phyloP scores from a whole-genome alignment of 2,113 vertebrate genomes.

The Corythaeola cristata region DNA sequence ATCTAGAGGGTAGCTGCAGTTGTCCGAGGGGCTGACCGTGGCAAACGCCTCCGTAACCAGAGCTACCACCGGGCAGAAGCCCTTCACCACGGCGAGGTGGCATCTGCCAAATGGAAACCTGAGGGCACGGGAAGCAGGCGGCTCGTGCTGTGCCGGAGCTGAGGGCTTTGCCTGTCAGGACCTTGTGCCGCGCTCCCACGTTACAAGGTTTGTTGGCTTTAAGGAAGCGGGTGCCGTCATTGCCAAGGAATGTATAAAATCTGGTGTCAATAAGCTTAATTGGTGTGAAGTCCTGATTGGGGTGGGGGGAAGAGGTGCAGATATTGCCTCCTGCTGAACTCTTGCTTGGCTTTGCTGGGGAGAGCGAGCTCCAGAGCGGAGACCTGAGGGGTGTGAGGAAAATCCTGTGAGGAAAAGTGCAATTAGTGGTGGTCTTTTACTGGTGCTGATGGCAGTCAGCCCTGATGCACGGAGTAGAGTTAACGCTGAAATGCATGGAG shows the following conservation, averaged over 20 bases:
- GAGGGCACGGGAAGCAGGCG: background rate
- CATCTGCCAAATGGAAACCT: background rate
- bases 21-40: background rate
- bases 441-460: background rate
- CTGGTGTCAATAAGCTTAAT: slow-evolving; percentile 44
- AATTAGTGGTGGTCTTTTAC: background rate
- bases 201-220: background rate
- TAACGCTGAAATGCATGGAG: background rate
- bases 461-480: background rate
- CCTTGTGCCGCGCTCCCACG: background rate
- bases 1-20: background rate
- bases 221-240: background rate
- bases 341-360: background rate
- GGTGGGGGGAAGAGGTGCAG: background rate
- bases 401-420: background rate
- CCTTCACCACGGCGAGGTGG: background rate
- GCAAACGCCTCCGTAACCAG: background rate
- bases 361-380: accelerated
- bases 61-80: background rate
- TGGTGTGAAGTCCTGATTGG: background rate
- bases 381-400: background rate
- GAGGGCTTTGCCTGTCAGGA: background rate
- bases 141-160: background rate
- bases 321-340: background rate
- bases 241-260: background rate